These are phyloP conservation scores for Chloebia gouldiae DNA, from an alignment of 2,113 vertebrate species.

Conservation along the genomic window DNA sequence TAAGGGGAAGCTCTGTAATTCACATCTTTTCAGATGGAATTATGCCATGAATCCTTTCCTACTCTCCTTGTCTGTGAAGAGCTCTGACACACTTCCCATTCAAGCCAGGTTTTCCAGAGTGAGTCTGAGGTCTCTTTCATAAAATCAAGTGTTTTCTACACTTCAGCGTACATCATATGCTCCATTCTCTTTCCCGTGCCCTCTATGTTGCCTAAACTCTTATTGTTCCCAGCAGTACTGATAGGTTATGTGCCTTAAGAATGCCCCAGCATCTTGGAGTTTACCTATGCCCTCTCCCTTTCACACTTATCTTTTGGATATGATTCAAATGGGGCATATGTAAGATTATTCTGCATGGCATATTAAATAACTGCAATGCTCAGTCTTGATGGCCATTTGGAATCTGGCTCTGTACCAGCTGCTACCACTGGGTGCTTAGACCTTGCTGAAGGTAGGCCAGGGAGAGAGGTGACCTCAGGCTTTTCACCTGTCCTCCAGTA, in stretches of 20 bases:
- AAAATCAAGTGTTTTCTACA: not conserved
- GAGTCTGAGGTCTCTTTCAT: not conserved
- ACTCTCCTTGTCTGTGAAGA: not conserved
- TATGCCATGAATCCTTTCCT: not conserved
- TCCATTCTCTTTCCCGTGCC: not conserved
- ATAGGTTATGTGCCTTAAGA: not conserved
- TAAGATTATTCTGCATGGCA: not conserved
- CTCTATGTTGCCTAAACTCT: not conserved
- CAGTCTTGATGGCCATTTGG: not conserved
- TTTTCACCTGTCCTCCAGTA: not conserved
- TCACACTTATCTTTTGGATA: not conserved
- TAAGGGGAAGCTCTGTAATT: not conserved
- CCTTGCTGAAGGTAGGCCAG: not conserved
- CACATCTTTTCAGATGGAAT: not conserved
- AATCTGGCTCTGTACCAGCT: not conserved
- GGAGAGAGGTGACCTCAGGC: not conserved
- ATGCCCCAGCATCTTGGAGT: not conserved
- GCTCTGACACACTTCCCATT: not conserved
- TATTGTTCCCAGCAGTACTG: not conserved
- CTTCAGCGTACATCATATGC: not conserved
- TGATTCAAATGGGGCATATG: not conserved
- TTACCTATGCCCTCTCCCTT: not conserved
- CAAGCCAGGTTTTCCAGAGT: not conserved
- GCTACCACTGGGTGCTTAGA: not conserved
- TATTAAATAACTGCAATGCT: not conserved